Percentiles rank a stretch among this genome's conserved stretches.
Conservation (phyloP, 2,797 vertebrate species). For the Ataeniobius toweri region DNA sequence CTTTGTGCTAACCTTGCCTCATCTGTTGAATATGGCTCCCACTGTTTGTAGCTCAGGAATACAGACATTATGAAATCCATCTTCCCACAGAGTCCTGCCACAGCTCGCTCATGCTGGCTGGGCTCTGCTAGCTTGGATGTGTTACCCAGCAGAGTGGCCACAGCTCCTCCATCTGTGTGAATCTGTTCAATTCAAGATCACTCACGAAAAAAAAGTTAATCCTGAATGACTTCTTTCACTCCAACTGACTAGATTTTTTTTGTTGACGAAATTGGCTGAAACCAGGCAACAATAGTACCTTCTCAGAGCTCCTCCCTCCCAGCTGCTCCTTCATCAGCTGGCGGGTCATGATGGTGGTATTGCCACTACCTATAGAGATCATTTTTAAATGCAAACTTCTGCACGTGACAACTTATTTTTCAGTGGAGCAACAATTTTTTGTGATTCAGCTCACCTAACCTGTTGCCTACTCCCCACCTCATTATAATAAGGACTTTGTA, state of each 20-base stretch:
- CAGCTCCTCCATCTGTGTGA: background rate
- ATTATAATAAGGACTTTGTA: conserved; percentile 1
- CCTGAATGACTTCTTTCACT: background rate
- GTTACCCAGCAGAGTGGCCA: background rate
- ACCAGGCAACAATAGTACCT: background rate
- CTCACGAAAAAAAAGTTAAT: background rate
- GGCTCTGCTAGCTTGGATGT: too few species aligned
- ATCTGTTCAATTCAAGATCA: background rate
- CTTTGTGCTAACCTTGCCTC: too few species aligned
- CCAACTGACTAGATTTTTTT: too few species aligned
- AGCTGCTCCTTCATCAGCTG: background rate
- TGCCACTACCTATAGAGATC: background rate
- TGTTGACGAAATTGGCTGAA: too few species aligned
- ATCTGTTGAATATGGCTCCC: too few species aligned
- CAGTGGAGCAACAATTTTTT: too few species aligned
- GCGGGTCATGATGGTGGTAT: background rate
- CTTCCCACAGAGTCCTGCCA: too few species aligned
- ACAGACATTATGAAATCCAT: too few species aligned
- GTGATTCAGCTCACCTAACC: too few species aligned
- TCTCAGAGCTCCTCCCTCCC: background rate
- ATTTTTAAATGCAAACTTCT: background rate
- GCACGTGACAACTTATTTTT: background rate
- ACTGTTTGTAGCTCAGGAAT: too few species aligned
- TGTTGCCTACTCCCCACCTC: background rate
- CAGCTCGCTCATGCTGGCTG: too few species aligned